Evolutionary conservation across 1,140 invertebrate genomes (phyloP).

Genomic region (Teleogryllus occipitalis): DNA sequence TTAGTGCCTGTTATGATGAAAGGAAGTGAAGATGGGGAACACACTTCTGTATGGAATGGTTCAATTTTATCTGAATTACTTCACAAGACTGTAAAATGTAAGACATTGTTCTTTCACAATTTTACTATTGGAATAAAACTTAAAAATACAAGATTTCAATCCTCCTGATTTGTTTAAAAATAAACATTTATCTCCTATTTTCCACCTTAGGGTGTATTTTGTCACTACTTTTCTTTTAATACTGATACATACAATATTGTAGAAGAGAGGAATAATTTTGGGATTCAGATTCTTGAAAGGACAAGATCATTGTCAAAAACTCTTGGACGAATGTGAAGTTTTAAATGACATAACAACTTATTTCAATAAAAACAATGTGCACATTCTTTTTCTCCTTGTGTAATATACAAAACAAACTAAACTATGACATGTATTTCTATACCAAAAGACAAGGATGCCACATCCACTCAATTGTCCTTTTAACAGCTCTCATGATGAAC

Average conservation of each 20-base stretch:
- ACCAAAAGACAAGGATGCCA: conserved; percentile 19
- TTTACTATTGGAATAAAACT: not conserved
- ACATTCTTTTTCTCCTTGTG: conserved; percentile 20
- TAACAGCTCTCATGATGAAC: not conserved
- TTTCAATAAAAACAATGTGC: conserved; percentile 19
- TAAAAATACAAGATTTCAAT: conserved; percentile 13
- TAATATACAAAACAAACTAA: conserved; percentile 17
- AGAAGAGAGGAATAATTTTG: conserved; percentile 7
- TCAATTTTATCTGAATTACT: conserved; percentile 2
- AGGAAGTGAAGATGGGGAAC: not conserved
- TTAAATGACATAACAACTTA: conserved; percentile 3
- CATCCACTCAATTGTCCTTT: conserved; percentile 17
- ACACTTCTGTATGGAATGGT: not conserved
- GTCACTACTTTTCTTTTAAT: conserved; percentile 3
- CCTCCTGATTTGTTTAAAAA: conserved; percentile 14
- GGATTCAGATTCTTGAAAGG: not conserved
- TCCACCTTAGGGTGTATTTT: not conserved
- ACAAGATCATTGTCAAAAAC: not conserved
- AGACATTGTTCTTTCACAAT: not conserved
- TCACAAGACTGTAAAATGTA: not conserved
- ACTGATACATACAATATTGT: conserved; percentile 9
- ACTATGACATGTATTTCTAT: conserved; percentile 16
- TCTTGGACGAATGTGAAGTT: conserved; percentile 9
- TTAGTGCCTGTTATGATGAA: not conserved
- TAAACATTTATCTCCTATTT: conserved; percentile 8